phyloP scores from a whole-genome alignment of 2,888 invertebrate species.

The Archaeoteleia sp. region DNA sequence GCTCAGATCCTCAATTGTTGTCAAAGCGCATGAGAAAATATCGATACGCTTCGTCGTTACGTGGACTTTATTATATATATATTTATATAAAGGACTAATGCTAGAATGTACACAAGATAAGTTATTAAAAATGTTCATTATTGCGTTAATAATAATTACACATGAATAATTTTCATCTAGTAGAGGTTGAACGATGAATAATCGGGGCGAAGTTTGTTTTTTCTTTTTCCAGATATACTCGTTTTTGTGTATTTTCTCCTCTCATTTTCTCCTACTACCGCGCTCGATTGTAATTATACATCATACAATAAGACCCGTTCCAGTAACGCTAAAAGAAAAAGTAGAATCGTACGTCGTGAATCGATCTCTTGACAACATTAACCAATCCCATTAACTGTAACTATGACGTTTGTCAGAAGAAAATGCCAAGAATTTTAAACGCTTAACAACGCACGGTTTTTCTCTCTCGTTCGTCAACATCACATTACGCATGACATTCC shows the following conservation, averaged over 20 bases:
- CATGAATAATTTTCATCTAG: conserved; percentile 65
- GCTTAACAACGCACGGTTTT: background rate
- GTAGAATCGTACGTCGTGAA: conserved; percentile 19
- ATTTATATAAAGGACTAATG: conserved; percentile 71
- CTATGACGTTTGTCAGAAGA: conserved; percentile 11
- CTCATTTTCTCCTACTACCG: conserved; percentile 31
- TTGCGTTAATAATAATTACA: conserved; percentile 71
- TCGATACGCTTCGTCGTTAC: conserved; percentile 61
- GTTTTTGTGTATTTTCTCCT: conserved; percentile 39
- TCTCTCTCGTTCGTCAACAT: background rate
- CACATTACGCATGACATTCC: conserved; percentile 1
- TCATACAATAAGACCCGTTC: conserved; percentile 37
- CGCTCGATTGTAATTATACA: conserved; percentile 38
- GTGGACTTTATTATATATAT: conserved; percentile 72
- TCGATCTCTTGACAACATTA: conserved; percentile 12
- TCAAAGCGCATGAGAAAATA: conserved; percentile 10
- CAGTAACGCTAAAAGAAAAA: conserved; percentile 25
- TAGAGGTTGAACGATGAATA: conserved; percentile 64
- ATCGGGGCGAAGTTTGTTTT: conserved; percentile 55
- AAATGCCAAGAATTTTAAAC: conserved; percentile 5
- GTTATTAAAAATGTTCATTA: conserved; percentile 72
- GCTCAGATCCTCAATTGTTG: background rate
- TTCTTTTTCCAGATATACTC: conserved; percentile 36
- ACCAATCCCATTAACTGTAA: conserved; percentile 15
- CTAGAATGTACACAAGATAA: conserved; percentile 73